Percentiles rank a stretch among this genome's conserved stretches.
These are phyloP conservation scores for Sepiola atlantica DNA, from an alignment of 2,888 invertebrate genomes.

Conservation along the genomic window DNA sequence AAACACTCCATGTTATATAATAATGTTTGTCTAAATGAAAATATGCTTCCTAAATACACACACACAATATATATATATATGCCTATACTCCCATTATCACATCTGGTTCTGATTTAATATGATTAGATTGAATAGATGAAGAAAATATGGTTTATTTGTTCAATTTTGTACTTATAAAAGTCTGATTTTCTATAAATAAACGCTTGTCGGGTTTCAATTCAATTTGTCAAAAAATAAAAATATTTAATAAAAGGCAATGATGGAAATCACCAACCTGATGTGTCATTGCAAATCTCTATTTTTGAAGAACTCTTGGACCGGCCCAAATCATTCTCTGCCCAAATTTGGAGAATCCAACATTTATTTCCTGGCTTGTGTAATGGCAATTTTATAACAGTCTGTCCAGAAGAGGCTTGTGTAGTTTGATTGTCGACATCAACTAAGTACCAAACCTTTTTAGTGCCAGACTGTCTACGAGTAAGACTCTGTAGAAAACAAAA, in stretches of 20 bases:
- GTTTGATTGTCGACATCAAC: not conserved
- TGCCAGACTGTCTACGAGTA: not conserved
- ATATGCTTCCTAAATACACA: no score
- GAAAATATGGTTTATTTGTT: no score
- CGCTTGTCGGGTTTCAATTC: no score
- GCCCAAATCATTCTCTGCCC: not conserved
- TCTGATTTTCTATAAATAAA: no score
- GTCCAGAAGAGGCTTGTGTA: not conserved
- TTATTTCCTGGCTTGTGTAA: not conserved
- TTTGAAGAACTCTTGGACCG: not conserved
- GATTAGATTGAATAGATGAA: no score
- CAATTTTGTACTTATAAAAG: no score
- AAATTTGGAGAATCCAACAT: not conserved
- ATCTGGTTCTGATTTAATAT: no score
- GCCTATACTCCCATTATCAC: no score
- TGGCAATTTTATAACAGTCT: not conserved
- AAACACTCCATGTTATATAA: no score
- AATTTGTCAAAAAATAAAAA: no score
- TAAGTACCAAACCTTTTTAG: not conserved
- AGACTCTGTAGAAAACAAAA: not conserved
- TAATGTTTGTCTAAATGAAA: no score
- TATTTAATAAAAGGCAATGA: not conserved
- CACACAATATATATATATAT: no score
- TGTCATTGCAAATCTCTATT: not conserved
- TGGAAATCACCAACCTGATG: constrained; percentile 24